Evolutionary conservation across 2,797 vertebrate genomes (phyloP).

Genomic region (Apogon hyalosoma): DNA sequence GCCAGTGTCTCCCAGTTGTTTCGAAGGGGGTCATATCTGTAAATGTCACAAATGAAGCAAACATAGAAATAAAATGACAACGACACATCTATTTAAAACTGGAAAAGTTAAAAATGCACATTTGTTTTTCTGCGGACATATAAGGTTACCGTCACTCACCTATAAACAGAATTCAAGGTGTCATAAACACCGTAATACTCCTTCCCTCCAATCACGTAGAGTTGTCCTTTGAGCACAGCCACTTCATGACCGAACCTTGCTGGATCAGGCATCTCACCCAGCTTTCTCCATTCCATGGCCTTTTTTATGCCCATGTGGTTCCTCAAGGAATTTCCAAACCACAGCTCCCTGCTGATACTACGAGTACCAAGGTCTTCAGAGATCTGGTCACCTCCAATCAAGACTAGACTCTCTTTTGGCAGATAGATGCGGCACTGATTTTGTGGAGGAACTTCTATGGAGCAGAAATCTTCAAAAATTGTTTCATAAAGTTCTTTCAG

Average conservation of each 20-base stretch:
- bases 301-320: conserved; percentile 84
- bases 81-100: background rate
- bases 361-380: conserved; percentile 79
- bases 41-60: conserved; percentile 3
- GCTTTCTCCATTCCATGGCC: conserved; percentile 85
- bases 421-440: conserved; percentile 80
- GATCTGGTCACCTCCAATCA: conserved; percentile 89
- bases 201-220: conserved; percentile 92
- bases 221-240: conserved; percentile 78
- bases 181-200: conserved; percentile 86
- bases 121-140: background rate
- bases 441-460: conserved; percentile 50
- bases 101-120: background rate
- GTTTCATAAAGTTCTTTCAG: conserved; percentile 74
- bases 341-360: conserved; percentile 84
- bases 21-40: conserved; percentile 77
- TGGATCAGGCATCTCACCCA: conserved; percentile 86
- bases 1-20: conserved; percentile 77
- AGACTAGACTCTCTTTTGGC: conserved; percentile 86
- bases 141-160: conserved; percentile 71
- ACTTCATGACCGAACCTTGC: conserved; percentile 84
- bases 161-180: conserved; percentile 87
- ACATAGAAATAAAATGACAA: background rate
- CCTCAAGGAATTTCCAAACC: conserved; percentile 90
- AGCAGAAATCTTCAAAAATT: conserved; percentile 72